A percentile compares a stretch with the other conserved stretches of the same genome.
Conservation (phyloP, 2,113 vertebrate species). For the Pungitius pungitius region DNA sequence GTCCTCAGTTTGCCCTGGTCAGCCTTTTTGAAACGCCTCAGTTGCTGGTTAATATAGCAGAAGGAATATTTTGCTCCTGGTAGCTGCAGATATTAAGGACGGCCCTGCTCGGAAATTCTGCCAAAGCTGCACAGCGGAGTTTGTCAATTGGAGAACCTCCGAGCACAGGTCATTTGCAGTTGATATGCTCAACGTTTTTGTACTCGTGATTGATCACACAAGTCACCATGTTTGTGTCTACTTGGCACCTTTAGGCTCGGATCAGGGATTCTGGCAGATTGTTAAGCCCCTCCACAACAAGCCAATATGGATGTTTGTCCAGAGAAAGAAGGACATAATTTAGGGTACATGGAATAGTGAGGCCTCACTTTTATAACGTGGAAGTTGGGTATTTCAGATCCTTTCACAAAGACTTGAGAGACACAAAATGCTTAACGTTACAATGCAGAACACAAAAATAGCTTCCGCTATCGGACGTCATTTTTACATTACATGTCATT, state of each 20-base stretch:
- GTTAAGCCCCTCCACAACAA: not conserved
- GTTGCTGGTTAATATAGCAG: conserved; percentile 27
- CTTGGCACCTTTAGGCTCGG: conserved; percentile 30
- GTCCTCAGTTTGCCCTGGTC: conserved; percentile 11
- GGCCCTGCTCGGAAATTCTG: conserved; percentile 14
- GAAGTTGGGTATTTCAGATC: not conserved
- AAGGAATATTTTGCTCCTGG: conserved; percentile 22
- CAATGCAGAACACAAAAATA: not conserved
- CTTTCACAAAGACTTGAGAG: not conserved
- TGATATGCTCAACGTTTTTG: conserved; percentile 29
- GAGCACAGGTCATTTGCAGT: conserved; percentile 20
- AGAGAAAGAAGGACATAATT: not conserved
- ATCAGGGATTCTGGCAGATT: conserved; percentile 13
- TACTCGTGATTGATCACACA: conserved; percentile 18
- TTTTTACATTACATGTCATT: too few species aligned
- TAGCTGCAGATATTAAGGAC: conserved; percentile 16
- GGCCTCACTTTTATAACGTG: not conserved
- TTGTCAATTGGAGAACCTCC: conserved; percentile 46
- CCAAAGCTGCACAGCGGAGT: conserved; percentile 25
- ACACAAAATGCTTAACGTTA: not conserved
- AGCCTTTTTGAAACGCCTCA: conserved; percentile 5
- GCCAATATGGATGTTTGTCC: conserved; percentile 4
- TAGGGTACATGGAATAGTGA: not conserved
- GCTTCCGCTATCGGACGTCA: not conserved
- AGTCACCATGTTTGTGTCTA: conserved; percentile 15